phyloP scores from a whole-genome alignment of 2,888 invertebrate species.

The Synergus gifuensis region DNA sequence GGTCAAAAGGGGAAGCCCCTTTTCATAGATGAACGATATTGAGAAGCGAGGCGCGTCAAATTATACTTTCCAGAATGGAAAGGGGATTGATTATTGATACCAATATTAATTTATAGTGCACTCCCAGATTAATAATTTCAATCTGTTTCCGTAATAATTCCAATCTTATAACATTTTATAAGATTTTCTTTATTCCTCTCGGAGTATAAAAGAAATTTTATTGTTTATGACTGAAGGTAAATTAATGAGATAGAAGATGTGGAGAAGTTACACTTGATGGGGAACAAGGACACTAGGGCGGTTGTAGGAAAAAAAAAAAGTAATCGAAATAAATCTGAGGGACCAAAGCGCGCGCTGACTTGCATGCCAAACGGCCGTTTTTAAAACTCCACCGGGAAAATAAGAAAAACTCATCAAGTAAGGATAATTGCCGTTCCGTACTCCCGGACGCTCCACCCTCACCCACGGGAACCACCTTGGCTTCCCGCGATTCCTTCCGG shows the following conservation, averaged over 20 bases:
- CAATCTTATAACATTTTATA: not conserved
- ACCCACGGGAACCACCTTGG: constrained; percentile 60
- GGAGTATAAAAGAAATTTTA: not conserved
- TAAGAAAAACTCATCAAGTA: constrained; percentile 72
- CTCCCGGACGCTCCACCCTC: constrained; percentile 49
- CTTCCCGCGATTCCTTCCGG: constrained; percentile 48
- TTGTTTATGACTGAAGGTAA: not conserved
- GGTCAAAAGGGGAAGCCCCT: constrained; percentile 19
- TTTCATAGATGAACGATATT: constrained; percentile 22
- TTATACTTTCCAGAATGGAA: constrained; percentile 9
- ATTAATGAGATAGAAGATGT: constrained; percentile 11
- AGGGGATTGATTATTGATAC: constrained; percentile 21
- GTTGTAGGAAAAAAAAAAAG: constrained; percentile 56
- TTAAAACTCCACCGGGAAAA: constrained; percentile 71
- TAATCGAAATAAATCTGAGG: constrained; percentile 69
- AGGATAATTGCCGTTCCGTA: constrained; percentile 68
- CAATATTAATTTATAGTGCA: constrained; percentile 28
- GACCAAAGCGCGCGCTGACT: constrained; percentile 57
- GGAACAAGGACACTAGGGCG: constrained; percentile 46
- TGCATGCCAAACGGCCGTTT: constrained; percentile 70
- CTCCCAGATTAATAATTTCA: not conserved
- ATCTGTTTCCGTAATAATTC: constrained; percentile 13
- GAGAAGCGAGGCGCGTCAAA: constrained; percentile 24
- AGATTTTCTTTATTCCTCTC: not conserved
- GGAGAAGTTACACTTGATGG: constrained; percentile 50